A percentile compares a stretch with the other conserved stretches of the same genome.
Evolutionary conservation across 1,140 invertebrate genomes (phyloP).

Genomic region (Maniola jurtina): DNA sequence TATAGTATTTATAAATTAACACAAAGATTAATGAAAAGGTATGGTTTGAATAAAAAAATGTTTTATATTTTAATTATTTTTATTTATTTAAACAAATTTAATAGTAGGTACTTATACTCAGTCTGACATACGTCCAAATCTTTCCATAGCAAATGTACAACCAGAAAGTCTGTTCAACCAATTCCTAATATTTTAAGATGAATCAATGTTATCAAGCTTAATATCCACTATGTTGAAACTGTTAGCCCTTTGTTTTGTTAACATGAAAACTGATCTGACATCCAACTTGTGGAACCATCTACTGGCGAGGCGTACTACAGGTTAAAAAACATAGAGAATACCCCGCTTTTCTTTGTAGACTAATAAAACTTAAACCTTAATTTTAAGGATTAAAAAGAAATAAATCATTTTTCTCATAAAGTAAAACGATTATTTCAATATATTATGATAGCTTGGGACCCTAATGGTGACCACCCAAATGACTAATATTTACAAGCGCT

Average conservation of each 20-base stretch:
- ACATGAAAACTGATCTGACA: no score
- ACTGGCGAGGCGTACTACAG: no score
- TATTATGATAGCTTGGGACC: not conserved
- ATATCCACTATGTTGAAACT: no score
- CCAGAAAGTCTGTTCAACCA: constrained; percentile 39
- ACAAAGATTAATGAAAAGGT: constrained; percentile 6
- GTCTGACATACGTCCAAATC: constrained; percentile 66
- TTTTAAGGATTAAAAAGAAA: not conserved
- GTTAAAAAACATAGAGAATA: no score
- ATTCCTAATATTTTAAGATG: constrained; percentile 29
- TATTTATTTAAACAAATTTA: constrained; percentile 67
- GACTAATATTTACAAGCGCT: constrained; percentile 70
- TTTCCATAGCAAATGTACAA: constrained; percentile 59
- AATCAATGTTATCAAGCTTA: constrained; percentile 27
- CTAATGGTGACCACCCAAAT: constrained; percentile 24
- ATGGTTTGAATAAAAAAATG: constrained; percentile 31
- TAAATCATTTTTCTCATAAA: not conserved
- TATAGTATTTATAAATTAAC: not conserved
- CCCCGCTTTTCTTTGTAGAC: constrained; percentile 16
- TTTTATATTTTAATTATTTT: constrained; percentile 45
- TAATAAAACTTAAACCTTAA: constrained; percentile 19
- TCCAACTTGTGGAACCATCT: no score
- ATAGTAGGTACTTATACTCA: constrained; percentile 69
- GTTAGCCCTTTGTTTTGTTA: no score
- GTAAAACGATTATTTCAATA: not conserved